Percentiles rank a stretch among this genome's conserved stretches.
These are phyloP conservation scores for Argopecten irradians DNA, from an alignment of 1,140 invertebrate species.

Conservation along the genomic window DNA sequence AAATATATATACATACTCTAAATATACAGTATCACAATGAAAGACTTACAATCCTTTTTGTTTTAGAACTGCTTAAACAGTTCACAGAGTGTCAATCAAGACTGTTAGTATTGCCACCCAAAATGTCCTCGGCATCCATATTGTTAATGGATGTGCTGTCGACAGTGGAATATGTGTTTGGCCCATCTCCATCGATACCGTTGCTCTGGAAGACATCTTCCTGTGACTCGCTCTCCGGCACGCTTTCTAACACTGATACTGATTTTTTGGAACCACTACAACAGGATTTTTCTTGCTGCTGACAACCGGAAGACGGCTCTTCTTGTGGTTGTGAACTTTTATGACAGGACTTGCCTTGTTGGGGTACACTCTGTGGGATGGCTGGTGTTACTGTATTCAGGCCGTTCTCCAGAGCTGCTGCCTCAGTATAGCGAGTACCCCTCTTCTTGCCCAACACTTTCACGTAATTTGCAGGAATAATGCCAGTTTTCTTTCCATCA, in stretches of 20 bases:
- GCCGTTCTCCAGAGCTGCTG: background rate
- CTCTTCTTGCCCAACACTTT: slow-evolving; percentile 77
- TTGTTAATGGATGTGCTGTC: background rate
- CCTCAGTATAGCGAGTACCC: slow-evolving; percentile 48
- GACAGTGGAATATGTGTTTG: background rate
- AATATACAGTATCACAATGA: background rate
- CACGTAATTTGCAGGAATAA: slow-evolving; percentile 90
- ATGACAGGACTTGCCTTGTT: background rate
- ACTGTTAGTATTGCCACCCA: slow-evolving; percentile 3
- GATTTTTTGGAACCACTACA: slow-evolving; percentile 1
- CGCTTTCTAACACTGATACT: background rate
- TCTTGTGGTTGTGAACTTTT: background rate
- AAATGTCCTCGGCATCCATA: slow-evolving; percentile 43
- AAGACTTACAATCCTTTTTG: background rate
- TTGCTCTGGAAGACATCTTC: slow-evolving; percentile 29
- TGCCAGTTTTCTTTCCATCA: slow-evolving; percentile 84
- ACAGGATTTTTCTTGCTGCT: slow-evolving; percentile 24
- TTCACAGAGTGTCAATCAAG: background rate
- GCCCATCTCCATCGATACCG: background rate
- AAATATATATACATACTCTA: background rate
- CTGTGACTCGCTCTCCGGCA: background rate
- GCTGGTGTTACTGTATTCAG: background rate
- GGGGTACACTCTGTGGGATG: background rate
- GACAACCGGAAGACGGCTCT: background rate
- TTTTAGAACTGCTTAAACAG: background rate